These are phyloP conservation scores for Micromys minutus DNA, from an alignment of 2,113 vertebrate genomes.

Conservation along the genomic window DNA sequence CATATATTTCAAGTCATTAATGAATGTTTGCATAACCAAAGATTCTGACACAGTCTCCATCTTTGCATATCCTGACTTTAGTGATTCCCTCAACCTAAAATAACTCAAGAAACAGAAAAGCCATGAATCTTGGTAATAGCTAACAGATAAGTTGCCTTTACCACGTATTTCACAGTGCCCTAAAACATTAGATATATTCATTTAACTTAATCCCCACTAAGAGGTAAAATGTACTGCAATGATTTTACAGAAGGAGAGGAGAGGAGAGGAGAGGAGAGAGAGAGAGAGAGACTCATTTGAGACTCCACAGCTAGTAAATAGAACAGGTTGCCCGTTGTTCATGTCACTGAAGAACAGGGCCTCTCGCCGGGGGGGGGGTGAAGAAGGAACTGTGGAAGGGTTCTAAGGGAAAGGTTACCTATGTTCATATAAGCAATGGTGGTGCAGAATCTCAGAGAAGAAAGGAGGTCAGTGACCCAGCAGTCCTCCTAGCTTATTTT, in stretches of 20 bases:
- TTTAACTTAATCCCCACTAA: slow-evolving; percentile 6
- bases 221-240: neutral
- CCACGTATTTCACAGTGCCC: neutral
- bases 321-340: neutral
- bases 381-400: slow-evolving; percentile 31
- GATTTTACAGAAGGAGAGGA: too few species aligned
- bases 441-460: neutral
- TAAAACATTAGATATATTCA: neutral
- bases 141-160: neutral
- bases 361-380: neutral
- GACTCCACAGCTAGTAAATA: neutral
- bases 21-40: neutral
- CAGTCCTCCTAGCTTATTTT: slow-evolving; percentile 52
- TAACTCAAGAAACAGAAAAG: neutral
- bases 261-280: too few species aligned
- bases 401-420: neutral
- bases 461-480: slow-evolving; percentile 42
- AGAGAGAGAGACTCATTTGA: neutral
- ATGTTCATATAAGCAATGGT: slow-evolving; percentile 39
- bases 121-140: slow-evolving; percentile 7
- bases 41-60: neutral
- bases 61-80: neutral
- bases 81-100: neutral
- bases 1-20: neutral
- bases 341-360: neutral